Conservation (phyloP, 2,888 invertebrate genomes). For the Rosalia funebris region DNA sequence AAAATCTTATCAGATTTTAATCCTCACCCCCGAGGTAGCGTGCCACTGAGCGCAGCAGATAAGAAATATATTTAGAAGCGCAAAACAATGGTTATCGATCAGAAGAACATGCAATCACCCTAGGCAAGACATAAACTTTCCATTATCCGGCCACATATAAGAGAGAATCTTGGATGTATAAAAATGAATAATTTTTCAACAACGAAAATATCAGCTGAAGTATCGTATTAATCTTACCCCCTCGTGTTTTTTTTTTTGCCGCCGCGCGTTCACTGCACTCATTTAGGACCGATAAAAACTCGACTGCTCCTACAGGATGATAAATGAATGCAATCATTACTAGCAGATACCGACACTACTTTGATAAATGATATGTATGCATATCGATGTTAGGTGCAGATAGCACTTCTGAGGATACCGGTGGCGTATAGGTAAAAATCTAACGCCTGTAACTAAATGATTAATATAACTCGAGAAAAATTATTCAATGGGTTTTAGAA, state of each 20-base stretch:
- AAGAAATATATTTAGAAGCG: slow-evolving; percentile 14
- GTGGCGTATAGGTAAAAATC: no score
- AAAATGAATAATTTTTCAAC: slow-evolving; percentile 29
- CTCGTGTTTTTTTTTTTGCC: slow-evolving; percentile 16
- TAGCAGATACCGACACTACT: slow-evolving; percentile 25
- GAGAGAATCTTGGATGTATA: slow-evolving; percentile 13
- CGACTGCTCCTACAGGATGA: slow-evolving; percentile 23
- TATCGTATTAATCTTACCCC: slow-evolving; percentile 22
- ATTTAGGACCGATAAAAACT: slow-evolving; percentile 25
- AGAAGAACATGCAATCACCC: slow-evolving; percentile 22
- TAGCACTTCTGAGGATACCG: slow-evolving; percentile 3
- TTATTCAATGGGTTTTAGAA: no score
- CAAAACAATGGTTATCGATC: slow-evolving; percentile 22
- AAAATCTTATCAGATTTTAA: neutral
- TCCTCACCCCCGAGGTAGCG: neutral
- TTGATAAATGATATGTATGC: slow-evolving; percentile 25
- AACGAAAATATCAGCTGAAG: slow-evolving; percentile 25
- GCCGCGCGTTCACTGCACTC: slow-evolving; percentile 20
- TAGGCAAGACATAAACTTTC: slow-evolving; percentile 26
- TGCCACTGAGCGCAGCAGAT: slow-evolving; percentile 1
- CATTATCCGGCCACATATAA: slow-evolving; percentile 23
- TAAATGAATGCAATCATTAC: slow-evolving; percentile 26
- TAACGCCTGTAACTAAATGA: no score
- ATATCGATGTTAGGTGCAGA: slow-evolving; percentile 14
- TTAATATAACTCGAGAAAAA: no score